Conservation (phyloP, 2,888 invertebrate genomes). For the Polydrusus tereticollis region DNA sequence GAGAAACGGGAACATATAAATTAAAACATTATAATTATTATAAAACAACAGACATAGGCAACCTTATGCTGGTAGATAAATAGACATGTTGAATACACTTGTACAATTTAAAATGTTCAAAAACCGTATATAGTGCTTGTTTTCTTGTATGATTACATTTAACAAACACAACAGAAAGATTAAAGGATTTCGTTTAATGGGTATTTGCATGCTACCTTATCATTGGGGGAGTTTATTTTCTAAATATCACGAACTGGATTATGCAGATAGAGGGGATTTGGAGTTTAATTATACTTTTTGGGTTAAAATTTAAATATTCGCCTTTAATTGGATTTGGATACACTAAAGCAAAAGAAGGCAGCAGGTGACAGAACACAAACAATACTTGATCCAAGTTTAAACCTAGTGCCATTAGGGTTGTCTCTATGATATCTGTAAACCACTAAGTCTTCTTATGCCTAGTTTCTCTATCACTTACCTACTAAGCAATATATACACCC, state of each 20-base stretch:
- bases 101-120: neutral
- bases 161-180: neutral
- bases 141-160: neutral
- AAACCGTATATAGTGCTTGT: neutral
- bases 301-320: neutral
- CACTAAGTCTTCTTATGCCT: too few species aligned
- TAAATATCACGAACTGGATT: neutral
- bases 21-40: too few species aligned
- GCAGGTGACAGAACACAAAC: too few species aligned
- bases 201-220: neutral
- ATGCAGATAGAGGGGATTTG: neutral
- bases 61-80: neutral
- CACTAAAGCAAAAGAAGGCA: too few species aligned
- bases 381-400: too few species aligned
- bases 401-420: too few species aligned
- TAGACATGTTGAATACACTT: neutral
- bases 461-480: too few species aligned
- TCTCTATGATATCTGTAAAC: too few species aligned
- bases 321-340: too few species aligned
- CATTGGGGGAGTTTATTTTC: neutral
- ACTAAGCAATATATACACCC: too few species aligned
- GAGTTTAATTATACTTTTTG: neutral
- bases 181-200: neutral
- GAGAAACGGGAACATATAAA: too few species aligned
- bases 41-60: constrained; percentile 1